Percentiles rank a stretch among this genome's conserved stretches.
phyloP scores from a whole-genome alignment of 2,113 vertebrate genomes.

The Puntigrus tetrazona region DNA sequence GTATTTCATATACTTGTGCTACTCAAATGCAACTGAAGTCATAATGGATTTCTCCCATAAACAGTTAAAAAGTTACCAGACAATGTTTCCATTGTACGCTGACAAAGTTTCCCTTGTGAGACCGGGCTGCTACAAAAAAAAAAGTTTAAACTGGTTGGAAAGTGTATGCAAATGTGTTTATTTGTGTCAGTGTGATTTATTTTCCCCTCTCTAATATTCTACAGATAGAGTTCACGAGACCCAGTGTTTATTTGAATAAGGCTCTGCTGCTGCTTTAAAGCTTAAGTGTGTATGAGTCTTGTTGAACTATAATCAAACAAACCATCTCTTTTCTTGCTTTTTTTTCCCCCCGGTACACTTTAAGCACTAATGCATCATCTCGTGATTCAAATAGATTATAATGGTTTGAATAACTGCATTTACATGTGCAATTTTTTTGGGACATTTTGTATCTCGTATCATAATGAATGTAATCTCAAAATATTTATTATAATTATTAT shows the following conservation, averaged over 20 bases:
- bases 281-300: background rate
- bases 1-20: background rate
- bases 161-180: background rate
- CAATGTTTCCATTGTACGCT: background rate
- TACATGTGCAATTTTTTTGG: background rate
- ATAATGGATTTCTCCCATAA: background rate
- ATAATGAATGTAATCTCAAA: too few species aligned
- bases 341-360: background rate
- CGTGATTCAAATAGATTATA: background rate
- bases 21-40: background rate
- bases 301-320: slow-evolving; percentile 17
- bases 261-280: slow-evolving; percentile 3
- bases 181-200: background rate
- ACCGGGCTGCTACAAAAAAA: background rate
- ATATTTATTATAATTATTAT: too few species aligned
- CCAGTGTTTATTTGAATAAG: background rate
- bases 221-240: background rate
- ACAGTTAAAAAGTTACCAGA: background rate
- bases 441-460: too few species aligned
- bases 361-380: slow-evolving; percentile 11
- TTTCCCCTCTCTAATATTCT: background rate
- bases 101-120: background rate
- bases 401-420: background rate
- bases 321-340: background rate
- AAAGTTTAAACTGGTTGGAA: slow-evolving; percentile 1